Conservation (phyloP, 2,113 vertebrate genomes). For the Anoplopoma fimbria region DNA sequence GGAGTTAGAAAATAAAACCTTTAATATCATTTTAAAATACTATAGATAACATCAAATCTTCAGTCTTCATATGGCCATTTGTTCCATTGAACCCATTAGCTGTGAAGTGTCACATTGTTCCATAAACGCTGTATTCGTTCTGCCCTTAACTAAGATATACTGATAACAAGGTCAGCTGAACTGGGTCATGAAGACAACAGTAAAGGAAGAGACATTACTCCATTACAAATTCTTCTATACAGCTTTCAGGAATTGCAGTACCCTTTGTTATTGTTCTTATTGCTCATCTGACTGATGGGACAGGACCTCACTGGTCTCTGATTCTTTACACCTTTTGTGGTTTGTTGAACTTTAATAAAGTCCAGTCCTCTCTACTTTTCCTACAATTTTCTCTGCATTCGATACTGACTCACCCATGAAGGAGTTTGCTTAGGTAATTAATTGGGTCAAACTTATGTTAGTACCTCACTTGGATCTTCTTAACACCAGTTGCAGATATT, state of each 20-base stretch:
- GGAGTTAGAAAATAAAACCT: too few relatives aligned
- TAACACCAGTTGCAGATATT: conserved; percentile 6
- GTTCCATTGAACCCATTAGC: too few relatives aligned
- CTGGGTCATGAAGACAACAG: not conserved
- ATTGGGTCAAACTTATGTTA: conserved; percentile 33
- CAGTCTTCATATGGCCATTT: too few relatives aligned
- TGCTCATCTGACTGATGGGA: conserved; percentile 11
- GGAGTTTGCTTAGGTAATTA: conserved; percentile 39
- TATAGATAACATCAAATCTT: too few relatives aligned
- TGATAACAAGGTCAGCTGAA: not conserved
- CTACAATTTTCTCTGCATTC: not conserved
- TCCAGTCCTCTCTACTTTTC: conserved; percentile 1
- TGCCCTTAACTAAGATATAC: not conserved
- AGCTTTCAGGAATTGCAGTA: not conserved
- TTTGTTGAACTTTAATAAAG: conserved; percentile 33
- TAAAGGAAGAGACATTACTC: not conserved
- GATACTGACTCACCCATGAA: not conserved
- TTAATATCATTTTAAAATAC: too few relatives aligned
- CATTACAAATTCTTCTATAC: not conserved
- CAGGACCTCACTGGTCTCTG: not conserved
- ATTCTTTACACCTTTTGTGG: conserved; percentile 22
- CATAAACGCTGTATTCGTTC: not conserved
- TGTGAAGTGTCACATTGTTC: too few relatives aligned
- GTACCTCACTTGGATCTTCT: conserved; percentile 12
- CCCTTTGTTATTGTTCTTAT: not conserved